Base-by-base conservation (phyloP, 2,113 vertebrate species). In the Phalacrocorax aristotelis region DNA sequence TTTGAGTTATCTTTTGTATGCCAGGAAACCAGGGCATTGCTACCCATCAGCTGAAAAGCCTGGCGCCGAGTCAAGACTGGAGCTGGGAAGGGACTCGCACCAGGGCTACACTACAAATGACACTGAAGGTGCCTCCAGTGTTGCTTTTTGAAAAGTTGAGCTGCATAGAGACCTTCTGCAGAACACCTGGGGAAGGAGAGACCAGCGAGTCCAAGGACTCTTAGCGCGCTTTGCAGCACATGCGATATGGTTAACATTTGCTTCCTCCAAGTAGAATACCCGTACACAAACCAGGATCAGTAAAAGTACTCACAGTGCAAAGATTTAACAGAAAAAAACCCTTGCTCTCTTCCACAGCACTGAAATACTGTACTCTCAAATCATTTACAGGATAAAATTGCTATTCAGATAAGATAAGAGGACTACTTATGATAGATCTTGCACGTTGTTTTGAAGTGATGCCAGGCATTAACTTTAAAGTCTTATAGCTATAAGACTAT, bases 361-460 rank as follows among this genome's bases (percentile, higher is more conserved):
- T 23, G 30, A 92, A 96, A 96, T 71, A 51, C 85, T 92, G 93
- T 62, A 30, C 42, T 87, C 88, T 93, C 86, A 65, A 92, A 97
- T 93, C 81, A 96, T 76, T 96, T 83, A 85, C 91, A 95, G 87
- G 91, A 94, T 94, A 93, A 96, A 97, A 97, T 91, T 94, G 95
- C 93, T 95, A 97, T 94, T 64, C 83, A 97, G 97, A 98, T 97
- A 97, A 98, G 97, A 97, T 97, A 97, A 97, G 96, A 97, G 76
- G 87, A 95, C 94, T 92, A 90, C 95, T 97, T 97, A 85, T 74
- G 95, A 97, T 94, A 97, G 92, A 97, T 95, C 95, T 93, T 89
- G 86, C 84, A 96, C 14, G 49, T 90, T 96, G 94, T 92, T 97
- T 95, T 97, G 97, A 97, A 97, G 96, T 88, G 79, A 95, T 94